Evolutionary conservation across 2,797 vertebrate species (phyloP).

Genomic region (Morelia viridis): DNA sequence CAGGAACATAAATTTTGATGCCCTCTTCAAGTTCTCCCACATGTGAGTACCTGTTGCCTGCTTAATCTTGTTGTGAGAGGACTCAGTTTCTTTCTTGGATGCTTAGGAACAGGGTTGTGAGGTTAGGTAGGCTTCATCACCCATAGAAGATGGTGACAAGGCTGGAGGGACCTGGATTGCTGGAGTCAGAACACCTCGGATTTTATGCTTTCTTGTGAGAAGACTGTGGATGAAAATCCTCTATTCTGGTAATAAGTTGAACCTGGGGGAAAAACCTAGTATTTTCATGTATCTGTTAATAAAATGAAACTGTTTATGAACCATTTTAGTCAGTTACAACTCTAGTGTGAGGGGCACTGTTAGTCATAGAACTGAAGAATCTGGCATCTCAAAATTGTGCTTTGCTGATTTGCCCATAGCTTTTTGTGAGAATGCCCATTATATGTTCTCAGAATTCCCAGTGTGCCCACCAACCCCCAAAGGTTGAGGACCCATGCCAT

Average conservation of each 20-base stretch:
- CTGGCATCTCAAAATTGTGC: neutral
- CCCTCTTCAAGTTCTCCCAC: conserved; percentile 80
- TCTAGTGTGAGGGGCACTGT: neutral
- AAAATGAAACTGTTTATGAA: neutral
- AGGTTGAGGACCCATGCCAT: neutral
- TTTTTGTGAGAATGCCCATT: neutral
- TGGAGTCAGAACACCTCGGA: neutral
- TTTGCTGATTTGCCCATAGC: neutral
- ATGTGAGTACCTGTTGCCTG: conserved; percentile 65
- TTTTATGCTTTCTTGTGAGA: neutral
- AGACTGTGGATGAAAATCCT: neutral
- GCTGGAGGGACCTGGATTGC: neutral
- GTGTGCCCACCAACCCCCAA: neutral
- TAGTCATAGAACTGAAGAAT: neutral
- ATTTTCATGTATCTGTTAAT: neutral
- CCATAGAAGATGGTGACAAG: neutral
- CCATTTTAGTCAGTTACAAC: neutral
- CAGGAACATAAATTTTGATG: conserved; percentile 77
- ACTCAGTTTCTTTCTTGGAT: no score
- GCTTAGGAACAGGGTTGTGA: neutral
- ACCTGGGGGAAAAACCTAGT: neutral
- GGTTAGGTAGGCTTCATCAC: neutral
- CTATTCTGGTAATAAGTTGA: no score
- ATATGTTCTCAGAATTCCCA: neutral
- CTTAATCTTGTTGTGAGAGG: neutral